Conservation (phyloP, 2,113 vertebrate species). For the Passer montanus region DNA sequence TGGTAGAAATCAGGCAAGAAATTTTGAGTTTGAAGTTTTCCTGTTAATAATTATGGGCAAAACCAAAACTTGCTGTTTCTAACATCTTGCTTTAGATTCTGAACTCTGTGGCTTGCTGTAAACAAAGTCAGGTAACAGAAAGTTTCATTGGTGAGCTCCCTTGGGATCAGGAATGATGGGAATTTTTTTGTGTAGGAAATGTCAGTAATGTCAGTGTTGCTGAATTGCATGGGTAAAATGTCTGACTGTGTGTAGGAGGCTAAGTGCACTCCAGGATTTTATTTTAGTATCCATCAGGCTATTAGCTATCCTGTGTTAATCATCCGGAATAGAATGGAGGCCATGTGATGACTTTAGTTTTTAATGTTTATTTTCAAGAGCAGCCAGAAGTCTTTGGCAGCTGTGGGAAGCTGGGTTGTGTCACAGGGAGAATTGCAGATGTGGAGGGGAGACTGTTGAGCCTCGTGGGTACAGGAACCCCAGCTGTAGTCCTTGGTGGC, state of each 20-base stretch:
- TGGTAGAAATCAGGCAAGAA: background rate
- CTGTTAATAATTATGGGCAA: background rate
- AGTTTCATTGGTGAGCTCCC: background rate
- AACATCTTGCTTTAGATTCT: background rate
- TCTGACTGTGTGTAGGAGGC: background rate
- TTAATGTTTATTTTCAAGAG: background rate
- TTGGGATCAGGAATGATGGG: background rate
- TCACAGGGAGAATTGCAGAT: background rate
- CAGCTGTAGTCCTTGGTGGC: background rate
- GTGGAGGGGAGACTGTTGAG: background rate
- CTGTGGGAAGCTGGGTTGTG: background rate
- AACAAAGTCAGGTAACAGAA: background rate
- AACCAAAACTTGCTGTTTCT: background rate
- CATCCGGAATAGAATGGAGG: background rate
- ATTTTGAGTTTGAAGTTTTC: background rate
- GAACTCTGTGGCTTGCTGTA: background rate
- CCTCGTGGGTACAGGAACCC: background rate
- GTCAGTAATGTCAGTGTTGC: background rate
- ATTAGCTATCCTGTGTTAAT: background rate
- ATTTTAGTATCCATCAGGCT: background rate
- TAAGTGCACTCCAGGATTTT: background rate
- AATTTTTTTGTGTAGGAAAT: background rate
- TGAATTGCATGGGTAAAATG: background rate
- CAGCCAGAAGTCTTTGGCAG: background rate
- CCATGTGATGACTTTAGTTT: background rate